Conservation (phyloP, 1,140 invertebrate species). For the Alviniconcha marisindica region DNA sequence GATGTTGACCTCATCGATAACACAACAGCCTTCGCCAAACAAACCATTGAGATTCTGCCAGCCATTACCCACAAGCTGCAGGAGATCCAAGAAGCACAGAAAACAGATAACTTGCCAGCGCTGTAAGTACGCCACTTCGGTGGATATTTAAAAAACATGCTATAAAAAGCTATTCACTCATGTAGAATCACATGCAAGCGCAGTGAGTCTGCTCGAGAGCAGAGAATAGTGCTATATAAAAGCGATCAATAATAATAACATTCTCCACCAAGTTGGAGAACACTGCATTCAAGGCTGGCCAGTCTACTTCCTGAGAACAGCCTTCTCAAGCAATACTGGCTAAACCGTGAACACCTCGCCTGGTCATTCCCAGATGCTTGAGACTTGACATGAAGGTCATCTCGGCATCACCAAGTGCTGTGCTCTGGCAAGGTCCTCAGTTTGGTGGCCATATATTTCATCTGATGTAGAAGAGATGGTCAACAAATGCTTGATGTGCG, state of each 20-base stretch:
- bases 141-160: no score
- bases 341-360: constrained; percentile 30
- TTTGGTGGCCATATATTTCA: constrained; percentile 38
- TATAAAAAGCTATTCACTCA: no score
- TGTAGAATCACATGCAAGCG: no score
- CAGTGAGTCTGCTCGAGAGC: no score
- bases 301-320: background rate
- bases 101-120: no score
- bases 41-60: constrained; percentile 10
- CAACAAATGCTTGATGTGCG: constrained; percentile 39
- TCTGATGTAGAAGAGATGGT: constrained; percentile 19
- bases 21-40: constrained; percentile 3
- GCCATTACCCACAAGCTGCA: background rate
- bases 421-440: background rate
- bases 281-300: constrained; percentile 16
- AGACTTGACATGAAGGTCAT: constrained; percentile 44
- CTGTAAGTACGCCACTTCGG: no score
- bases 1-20: constrained; percentile 15
- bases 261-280: background rate
- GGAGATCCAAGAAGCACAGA: constrained; percentile 4
- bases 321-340: background rate
- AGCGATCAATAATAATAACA: no score
- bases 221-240: no score
- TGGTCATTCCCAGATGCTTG: constrained; percentile 44
- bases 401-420: constrained; percentile 38